Evolutionary conservation across 1,140 invertebrate species (phyloP), one percentile per base, ranked within the genome.

Genomic region (Heterodera carotae): DNA sequence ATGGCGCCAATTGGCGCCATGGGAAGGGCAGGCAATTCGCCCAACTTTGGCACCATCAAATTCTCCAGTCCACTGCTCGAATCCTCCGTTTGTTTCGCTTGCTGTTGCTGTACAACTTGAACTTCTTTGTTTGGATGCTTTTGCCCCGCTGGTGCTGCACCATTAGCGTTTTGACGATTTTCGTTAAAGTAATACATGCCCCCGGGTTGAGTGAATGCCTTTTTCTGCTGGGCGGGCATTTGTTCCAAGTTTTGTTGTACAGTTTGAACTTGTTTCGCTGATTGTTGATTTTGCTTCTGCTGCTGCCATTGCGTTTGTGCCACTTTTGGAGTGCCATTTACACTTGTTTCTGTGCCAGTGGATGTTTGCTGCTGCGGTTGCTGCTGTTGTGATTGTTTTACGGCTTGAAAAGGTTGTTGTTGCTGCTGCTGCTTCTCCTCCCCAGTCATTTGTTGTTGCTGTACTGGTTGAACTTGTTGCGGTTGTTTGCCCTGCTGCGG

Each of bases 31-130:
- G 48, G 72, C 8, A 74, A 74, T 62, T 74, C 59, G 27, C 72
- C 72, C 12, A 74, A 36, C 34, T 62, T 74, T 31, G 64, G 33
- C 64, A 62, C 27, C 15, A 25, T 56, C 72, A 74, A 34, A 34
- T 74, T 74, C 39, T 64, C 72, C n/a, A 74, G 56, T 34, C 72
- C 72, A 34, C 72, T 74, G 59, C 33, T 15, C 25, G 36, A n/a
- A n/a, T n/a, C 71, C 25, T 56, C 56, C 2, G 72, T 12, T 8
- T 15, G 29, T n/a, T 53, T 31, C 36, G 64, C 59, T 64, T 74
- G 36, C 64, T 74, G 72, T n/a, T 74, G 72, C 62, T 66, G 62
- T 27, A 29, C 29, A 27, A 31, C 22, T 18, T 5, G 15, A 56
- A 27, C 29, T 66, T 12, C 27, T 25, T 43, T 6, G 6, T 43